Evolutionary conservation across 2,888 invertebrate species (phyloP).

Genomic region (Mythimna pallens): DNA sequence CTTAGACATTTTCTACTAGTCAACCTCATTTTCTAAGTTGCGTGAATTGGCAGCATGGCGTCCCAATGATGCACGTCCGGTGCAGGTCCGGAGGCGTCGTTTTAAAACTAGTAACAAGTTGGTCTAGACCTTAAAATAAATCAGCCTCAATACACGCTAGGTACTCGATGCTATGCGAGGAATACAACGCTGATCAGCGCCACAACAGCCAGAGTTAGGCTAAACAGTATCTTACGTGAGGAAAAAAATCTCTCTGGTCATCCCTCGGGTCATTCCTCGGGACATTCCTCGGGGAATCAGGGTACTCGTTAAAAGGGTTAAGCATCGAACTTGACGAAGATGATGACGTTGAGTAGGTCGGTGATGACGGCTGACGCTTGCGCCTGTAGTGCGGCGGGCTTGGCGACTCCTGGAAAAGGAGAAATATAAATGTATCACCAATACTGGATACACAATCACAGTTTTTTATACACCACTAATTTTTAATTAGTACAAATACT

Average conservation of each 20-base stretch:
- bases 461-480: too few species aligned
- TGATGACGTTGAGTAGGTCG: background rate
- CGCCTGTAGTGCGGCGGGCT: slow-evolving; percentile 17
- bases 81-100: background rate
- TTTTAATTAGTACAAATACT: too few species aligned
- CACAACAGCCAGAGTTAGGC: slow-evolving; percentile 23
- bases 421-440: background rate
- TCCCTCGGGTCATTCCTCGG: background rate
- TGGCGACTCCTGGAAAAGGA: slow-evolving; percentile 30
- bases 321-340: background rate
- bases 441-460: background rate
- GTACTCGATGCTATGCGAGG: slow-evolving; percentile 24
- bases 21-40: too few species aligned
- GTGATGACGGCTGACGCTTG: background rate
- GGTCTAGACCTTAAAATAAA: background rate
- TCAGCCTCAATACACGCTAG: slow-evolving; percentile 3
- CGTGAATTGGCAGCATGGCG: too few species aligned
- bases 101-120: background rate
- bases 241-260: background rate
- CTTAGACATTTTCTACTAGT: too few species aligned
- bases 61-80: too few species aligned
- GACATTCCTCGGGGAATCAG: background rate
- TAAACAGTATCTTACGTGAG: slow-evolving; percentile 36
- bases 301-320: background rate
- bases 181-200: slow-evolving; percentile 3